Base-by-base conservation (phyloP, 2,888 invertebrate genomes). In the Plebejus argus region DNA sequence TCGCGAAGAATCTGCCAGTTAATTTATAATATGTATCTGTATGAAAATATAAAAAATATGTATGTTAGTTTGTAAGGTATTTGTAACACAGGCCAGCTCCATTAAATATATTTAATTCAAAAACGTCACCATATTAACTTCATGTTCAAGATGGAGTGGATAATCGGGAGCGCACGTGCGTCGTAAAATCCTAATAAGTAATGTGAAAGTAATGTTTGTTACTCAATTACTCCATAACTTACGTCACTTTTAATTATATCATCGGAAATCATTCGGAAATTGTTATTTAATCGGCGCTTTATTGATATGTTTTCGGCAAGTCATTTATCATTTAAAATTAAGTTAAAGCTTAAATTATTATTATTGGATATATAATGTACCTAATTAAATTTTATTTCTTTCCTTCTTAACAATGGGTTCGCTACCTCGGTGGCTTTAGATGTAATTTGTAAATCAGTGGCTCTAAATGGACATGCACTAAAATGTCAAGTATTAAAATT, bases 131-230 rank as follows among this genome's bases (percentile, higher is more conserved):
- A 15, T 58, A n/a, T n/a, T n/a, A 58, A 58, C 20, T 58, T n/a
- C 20, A 20, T 23, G 10, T 61, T 23, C 61, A 61, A 66, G 28
- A 66, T 33, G 66, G 18, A 12, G 66, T 1, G 6, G 15, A 66
- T 66, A 33, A 66, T 28, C 66, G 66, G 28, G 28, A 33, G 23
- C 66, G 66, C 66, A 66, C 66, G 66, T 66, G 33, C 10, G 66
- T 53, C 33, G 74, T 74, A n/a, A 74, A 74, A 45, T 45, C 15
- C 23, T 49, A 74, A 74, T 74, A 74, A 53, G 74, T 74, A 74
- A 49, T 74, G 74, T 53, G 74, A 74, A 74, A 74, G 74, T 72
- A 49, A 49, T 45, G 72, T 74, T 74, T 74, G 74, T 74, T 74
- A 49, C 74, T 74, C 53, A 74, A 74, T 74, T 74, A 72, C 66